Base-by-base conservation (phyloP, 2,888 invertebrate species). In the Apodemia zela region DNA sequence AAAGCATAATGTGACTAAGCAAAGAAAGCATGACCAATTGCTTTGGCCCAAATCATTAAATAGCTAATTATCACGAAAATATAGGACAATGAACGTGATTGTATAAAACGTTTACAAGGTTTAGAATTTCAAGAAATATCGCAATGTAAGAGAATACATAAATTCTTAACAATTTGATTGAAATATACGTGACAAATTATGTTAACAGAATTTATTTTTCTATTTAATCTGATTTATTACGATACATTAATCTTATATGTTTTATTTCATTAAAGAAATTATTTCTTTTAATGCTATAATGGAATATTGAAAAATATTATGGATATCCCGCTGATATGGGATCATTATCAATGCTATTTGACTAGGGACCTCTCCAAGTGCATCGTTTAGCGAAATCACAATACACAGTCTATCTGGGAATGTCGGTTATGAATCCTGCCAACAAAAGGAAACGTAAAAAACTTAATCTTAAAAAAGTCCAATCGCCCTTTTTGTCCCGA, bases 361-460 rank as follows among this genome's bases (percentile, higher is more conserved):
- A 80, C 82, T 81, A 79, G 78, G 77, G 78, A 68, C 76, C 80
- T 80, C 80, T 80, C 74, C 73, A 78, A 75, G 74, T 8, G 82
- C 81, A 85, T 85, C 87, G 81, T 85, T 87, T 85, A 85, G 84
- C 76, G 75, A 73, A 70, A 71, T 80, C 78, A 90, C 86, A 89
- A 90, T 82, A 78, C 83, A 73, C 73, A 75, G 73, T 75, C 83
- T 82, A 89, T 86, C 89, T 90, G 90, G 85, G 91, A 91, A 91
- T 86, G 87, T 89, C 89, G 85, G 90, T 89, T 90, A 87, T 84
- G 84, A 84, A 79, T 73, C 70, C 77, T 69, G 69, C 71, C 77
- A 74, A 89, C 87, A 90, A 90, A 86, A 80, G 85, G 84, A 86
- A 81, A 81, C 49, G 78, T 83, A 84, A 90, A 89, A 90, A 88